These are phyloP conservation scores for Pogonocichla stellata DNA, from an alignment of 2,113 vertebrate species.

Conservation along the genomic window DNA sequence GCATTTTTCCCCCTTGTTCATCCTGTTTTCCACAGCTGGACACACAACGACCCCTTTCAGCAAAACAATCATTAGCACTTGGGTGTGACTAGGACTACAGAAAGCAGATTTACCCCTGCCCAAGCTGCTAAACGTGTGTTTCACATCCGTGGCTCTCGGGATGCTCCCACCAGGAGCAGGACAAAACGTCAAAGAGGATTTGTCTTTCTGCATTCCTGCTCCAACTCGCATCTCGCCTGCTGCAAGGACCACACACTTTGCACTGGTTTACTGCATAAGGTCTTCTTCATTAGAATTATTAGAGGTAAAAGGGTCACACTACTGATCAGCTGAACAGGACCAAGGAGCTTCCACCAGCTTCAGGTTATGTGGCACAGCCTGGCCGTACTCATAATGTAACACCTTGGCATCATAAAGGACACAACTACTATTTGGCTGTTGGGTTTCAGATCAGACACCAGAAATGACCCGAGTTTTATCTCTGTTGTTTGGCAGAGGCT, in stretches of 20 bases:
- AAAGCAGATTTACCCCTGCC: not conserved
- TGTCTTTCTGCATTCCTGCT: not conserved
- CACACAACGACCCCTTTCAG: not conserved
- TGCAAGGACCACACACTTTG: not conserved
- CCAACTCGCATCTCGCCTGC: not conserved
- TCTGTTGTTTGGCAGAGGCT: not conserved
- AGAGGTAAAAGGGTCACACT: not conserved
- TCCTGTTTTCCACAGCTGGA: conserved; percentile 6
- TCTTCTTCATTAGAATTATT: not conserved
- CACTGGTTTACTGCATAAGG: not conserved
- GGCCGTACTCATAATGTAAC: rapidly evolving
- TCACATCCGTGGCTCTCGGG: not conserved
- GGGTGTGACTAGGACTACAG: not conserved
- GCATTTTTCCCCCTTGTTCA: not conserved
- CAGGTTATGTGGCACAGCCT: not conserved
- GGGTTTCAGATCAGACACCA: not conserved
- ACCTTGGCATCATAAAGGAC: not conserved
- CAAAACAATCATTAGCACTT: not conserved
- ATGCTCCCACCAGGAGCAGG: not conserved
- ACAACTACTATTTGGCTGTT: not conserved
- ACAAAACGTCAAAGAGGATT: not conserved
- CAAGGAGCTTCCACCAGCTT: not conserved
- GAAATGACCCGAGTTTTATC: not conserved
- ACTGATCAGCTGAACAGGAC: not conserved
- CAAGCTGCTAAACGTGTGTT: not conserved